phyloP scores from a whole-genome alignment of 2,797 vertebrate genomes.

The Dipus sagitta region DNA sequence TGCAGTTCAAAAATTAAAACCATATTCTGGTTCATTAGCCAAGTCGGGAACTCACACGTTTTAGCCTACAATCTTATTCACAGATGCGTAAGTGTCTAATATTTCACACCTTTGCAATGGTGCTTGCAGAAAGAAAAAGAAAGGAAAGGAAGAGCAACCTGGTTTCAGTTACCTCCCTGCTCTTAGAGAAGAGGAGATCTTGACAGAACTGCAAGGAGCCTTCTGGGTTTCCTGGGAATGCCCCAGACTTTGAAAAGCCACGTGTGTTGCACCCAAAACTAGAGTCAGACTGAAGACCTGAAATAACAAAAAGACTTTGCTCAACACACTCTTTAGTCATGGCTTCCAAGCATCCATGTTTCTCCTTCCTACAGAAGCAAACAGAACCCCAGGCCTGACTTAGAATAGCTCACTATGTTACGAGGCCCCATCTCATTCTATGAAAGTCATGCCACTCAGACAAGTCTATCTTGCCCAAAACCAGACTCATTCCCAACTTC shows the following conservation, averaged over 20 bases:
- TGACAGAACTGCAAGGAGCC: conserved; percentile 64
- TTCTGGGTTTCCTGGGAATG: conserved; percentile 56
- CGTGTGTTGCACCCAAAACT: not conserved
- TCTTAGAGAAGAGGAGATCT: conserved; percentile 47
- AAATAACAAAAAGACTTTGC: not conserved
- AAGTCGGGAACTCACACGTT: conserved; percentile 81
- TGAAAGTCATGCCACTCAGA: not conserved
- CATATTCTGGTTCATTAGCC: conserved; percentile 84
- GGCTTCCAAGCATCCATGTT: not conserved
- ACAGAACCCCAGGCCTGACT: not conserved
- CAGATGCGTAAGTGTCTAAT: conserved; percentile 77
- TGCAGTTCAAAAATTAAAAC: conserved; percentile 84
- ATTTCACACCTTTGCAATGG: conserved; percentile 85
- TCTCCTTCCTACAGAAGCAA: conserved; percentile 18
- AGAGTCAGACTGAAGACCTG: not conserved
- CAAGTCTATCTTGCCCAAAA: not conserved
- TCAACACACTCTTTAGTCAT: not conserved
- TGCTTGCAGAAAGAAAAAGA: conserved; percentile 73
- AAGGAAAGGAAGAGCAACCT: not conserved
- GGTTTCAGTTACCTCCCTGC: conserved; percentile 58
- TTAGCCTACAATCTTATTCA: conserved; percentile 83
- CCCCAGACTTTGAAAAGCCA: conserved; percentile 57
- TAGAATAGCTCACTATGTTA: not conserved
- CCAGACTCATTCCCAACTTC: not conserved
- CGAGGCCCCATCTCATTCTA: too few species aligned